These are phyloP conservation scores for Clytia hemisphaerica DNA, from an alignment of 30 jellyfish, hydroid and myxozoan species.

Conservation along the genomic window DNA sequence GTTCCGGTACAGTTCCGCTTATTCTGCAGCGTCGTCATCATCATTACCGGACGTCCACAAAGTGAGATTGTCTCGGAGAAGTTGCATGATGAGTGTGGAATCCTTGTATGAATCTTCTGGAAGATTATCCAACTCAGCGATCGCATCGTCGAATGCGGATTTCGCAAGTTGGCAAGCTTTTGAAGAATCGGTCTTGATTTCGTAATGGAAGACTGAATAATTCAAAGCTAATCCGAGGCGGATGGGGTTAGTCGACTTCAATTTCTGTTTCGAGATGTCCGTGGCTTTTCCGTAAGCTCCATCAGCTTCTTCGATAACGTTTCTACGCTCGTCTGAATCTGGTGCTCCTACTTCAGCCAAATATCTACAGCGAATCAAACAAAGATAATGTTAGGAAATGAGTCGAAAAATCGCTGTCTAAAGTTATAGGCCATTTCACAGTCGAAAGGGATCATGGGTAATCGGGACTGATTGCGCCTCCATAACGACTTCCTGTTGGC, in stretches of 20 bases:
- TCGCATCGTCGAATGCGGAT: slow-evolving; percentile 88
- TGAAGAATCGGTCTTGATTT: slow-evolving; percentile 49
- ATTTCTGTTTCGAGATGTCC: slow-evolving; percentile 34
- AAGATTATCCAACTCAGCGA: slow-evolving; percentile 71
- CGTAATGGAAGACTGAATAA: slow-evolving; percentile 82
- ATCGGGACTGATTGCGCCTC: too few relatives aligned
- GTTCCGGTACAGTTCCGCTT: too few relatives aligned
- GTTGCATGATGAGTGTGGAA: slow-evolving; percentile 91
- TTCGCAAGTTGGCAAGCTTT: slow-evolving; percentile 84
- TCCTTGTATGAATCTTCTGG: slow-evolving; percentile 93
- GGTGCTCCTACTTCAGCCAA: slow-evolving; percentile 83
- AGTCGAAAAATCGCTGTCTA: too few relatives aligned
- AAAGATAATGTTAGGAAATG: too few relatives aligned
- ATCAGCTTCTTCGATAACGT: slow-evolving; percentile 52
- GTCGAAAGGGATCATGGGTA: too few relatives aligned
- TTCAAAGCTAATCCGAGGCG: slow-evolving; percentile 94
- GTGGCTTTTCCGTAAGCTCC: slow-evolving; percentile 75
- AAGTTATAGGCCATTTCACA: too few relatives aligned
- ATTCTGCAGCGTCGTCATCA: slow-evolving; percentile 71
- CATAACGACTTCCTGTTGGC: too few relatives aligned
- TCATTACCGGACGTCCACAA: slow-evolving; percentile 79
- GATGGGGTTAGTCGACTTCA: slow-evolving; percentile 78
- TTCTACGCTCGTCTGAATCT: slow-evolving; percentile 8
- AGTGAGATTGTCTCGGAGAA: slow-evolving; percentile 84
- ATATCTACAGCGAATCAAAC: too few relatives aligned